Conservation (phyloP, 2,113 vertebrate genomes). For the Prunella himalayana region DNA sequence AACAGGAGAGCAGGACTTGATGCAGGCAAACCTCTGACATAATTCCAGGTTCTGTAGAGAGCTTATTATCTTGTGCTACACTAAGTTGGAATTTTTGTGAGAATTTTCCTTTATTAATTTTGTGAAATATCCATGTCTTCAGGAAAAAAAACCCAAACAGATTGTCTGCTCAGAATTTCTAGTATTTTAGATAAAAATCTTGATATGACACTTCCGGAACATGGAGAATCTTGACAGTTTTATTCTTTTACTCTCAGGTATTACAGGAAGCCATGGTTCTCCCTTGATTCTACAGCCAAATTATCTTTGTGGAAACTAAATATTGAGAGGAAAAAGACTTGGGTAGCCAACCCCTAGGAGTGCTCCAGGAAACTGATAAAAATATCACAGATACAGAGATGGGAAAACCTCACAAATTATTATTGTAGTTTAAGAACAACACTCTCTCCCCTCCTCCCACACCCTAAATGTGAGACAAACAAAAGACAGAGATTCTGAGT, state of each 20-base stretch:
- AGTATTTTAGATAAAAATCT: background rate
- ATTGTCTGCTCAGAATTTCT: background rate
- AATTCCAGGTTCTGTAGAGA: background rate
- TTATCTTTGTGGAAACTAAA: background rate
- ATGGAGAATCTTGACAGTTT: background rate
- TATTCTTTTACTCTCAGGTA: background rate
- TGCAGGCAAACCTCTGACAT: background rate
- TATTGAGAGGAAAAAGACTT: background rate
- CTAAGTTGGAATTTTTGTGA: background rate
- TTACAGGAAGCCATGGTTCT: background rate
- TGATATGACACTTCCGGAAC: accelerated
- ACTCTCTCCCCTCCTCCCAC: too few relatives aligned
- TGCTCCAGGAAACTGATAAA: background rate
- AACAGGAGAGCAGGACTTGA: background rate
- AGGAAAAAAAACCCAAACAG: background rate
- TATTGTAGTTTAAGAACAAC: background rate
- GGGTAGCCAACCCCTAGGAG: accelerated
- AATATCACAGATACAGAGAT: background rate
- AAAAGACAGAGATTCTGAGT: background rate
- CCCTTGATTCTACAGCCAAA: background rate
- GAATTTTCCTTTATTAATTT: background rate
- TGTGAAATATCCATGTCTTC: background rate
- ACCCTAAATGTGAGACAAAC: background rate
- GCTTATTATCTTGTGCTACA: background rate
- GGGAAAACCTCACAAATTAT: background rate